A percentile compares a stretch with the other conserved stretches of the same genome.
phyloP scores from a whole-genome alignment of 1,140 invertebrate species.

The Leptinotarsa lineolata region DNA sequence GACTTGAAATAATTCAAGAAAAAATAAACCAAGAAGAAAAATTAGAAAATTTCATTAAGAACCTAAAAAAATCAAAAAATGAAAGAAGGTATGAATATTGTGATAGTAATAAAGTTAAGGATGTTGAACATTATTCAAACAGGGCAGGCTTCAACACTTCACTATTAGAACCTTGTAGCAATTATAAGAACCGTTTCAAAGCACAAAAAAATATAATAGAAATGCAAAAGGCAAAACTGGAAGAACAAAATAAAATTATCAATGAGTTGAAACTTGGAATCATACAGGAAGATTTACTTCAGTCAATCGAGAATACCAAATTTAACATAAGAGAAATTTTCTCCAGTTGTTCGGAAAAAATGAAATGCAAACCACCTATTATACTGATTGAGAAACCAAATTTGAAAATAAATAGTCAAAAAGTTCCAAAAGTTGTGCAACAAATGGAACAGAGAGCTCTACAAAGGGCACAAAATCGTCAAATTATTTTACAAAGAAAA shows the following conservation, averaged over 20 bases:
- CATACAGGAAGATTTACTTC: slow-evolving; percentile 62
- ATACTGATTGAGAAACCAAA: slow-evolving; percentile 60
- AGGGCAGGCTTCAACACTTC: no score
- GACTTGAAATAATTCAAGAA: not conserved
- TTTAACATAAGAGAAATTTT: slow-evolving; percentile 63
- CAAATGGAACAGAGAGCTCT: slow-evolving; percentile 67
- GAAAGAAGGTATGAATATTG: not conserved
- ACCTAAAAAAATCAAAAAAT: slow-evolving; percentile 30
- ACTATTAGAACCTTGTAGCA: not conserved
- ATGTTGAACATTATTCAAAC: no score
- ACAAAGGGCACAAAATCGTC: slow-evolving; percentile 64
- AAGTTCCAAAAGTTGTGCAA: slow-evolving; percentile 65
- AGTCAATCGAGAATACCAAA: slow-evolving; percentile 62
- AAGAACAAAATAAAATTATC: slow-evolving; percentile 66
- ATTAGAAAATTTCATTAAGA: slow-evolving; percentile 34
- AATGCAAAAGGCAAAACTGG: slow-evolving; percentile 64
- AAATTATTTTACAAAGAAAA: slow-evolving; percentile 64
- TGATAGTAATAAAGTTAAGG: no score
- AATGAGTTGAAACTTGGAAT: slow-evolving; percentile 67
- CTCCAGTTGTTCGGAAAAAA: slow-evolving; percentile 60
- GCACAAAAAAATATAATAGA: slow-evolving; percentile 68
- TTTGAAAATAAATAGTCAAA: slow-evolving; percentile 52
- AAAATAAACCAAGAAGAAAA: slow-evolving; percentile 32
- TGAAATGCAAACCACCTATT: slow-evolving; percentile 45
- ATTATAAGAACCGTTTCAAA: slow-evolving; percentile 58